Evolutionary conservation across 2,113 vertebrate species (phyloP), one percentile per base, ranked within the genome.

Genomic region (Catagonus wagneri): DNA sequence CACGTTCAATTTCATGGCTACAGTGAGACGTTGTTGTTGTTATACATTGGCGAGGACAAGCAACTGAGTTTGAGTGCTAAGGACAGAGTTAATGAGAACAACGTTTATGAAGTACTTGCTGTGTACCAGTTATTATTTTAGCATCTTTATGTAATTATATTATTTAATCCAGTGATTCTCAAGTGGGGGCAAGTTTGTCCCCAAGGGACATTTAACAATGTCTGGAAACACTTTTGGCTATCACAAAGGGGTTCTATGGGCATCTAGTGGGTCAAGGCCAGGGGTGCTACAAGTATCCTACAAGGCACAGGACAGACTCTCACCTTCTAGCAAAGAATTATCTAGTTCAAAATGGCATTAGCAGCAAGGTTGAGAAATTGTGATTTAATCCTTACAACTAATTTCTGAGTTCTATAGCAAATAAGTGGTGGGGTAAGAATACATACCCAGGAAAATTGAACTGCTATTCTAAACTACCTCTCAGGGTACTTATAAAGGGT

Each of bases 201-300:
- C 39, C 34, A 95, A 83, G 63, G 61, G 61, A 93, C 44, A 94
- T 74, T 79, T 95, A 93, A 36, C 11, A 39, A 36, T 50, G 63
- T 71, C 84, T 96, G 36, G 32, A 96, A 79, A 76, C n/a, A 87
- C 44, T 84, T 92, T 54, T 60, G 75, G 22, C 80, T 94, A 44
- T 76, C 72, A 60, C 63, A 92, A 83, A 81, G 32, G 78, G 36
- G 52, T 92, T 69, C 75, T 95, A 88, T 75, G 90, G 95, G 90
- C 94, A 94, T 92, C 94, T 95, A 95, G 87, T 84, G 75, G 90
- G 84, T 87, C 83, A 63, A 92, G 60, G 79, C 25, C 63, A 89
- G 83, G 85, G 86, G 58, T 90, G 75, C 90, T 97, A 29, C 65
- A 25, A 90, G 60, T 72, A 22, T 76, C n/a, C 22, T 80, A 27